Base-by-base conservation (phyloP, 2,797 vertebrate genomes). In the Phalanger gymnotis region DNA sequence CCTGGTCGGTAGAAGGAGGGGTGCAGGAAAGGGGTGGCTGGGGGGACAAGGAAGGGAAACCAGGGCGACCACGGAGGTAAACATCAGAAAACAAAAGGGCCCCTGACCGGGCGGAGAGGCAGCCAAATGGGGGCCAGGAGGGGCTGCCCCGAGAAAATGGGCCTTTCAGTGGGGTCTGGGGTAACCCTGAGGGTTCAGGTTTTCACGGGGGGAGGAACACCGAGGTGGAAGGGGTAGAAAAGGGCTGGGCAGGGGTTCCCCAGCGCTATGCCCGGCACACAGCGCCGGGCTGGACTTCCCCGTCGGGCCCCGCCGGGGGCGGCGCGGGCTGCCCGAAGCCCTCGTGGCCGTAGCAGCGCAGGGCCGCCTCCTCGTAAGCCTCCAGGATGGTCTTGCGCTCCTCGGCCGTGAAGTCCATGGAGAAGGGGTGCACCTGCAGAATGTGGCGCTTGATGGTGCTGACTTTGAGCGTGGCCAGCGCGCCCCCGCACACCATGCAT, bases 341-440 rank as follows among this genome's bases (percentile, higher is more conserved):
- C 53, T 97, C 96, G 92, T 98, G 90, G 96, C 96, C 96, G 96
- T 99, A 95, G 96, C 99, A 99, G 97, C 98, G 99, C 95, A 98
- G 96, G 34, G 99, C 98, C 0, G 98, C 98, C 98, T 99, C 99
- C 92, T 98, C 99, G 96, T 99, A 99, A 97, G 98, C 98, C 92
- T 99, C 99, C 98, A 99, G 97, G 73, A 99, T 99, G 94, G 98
- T 99, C 98, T 99, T 99, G 96, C 99, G 99, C 97, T 99, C 99
- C 96, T 99, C 99, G 0, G 98, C 92, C 22, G 98, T 98, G 98
- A 99, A 99, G 96, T 98, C 97, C 98, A 99, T 98, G 0, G 99
- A 99, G 97, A 99, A 99, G 0, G 99, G 99, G 96, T 99, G 99
- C 54, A 99, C 99, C 98, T 99, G 99, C 96, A 99, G 99, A 97